These are phyloP conservation scores for Hydrolagus affinis DNA, from an alignment of 2,113 vertebrate species.

Conservation along the genomic window DNA sequence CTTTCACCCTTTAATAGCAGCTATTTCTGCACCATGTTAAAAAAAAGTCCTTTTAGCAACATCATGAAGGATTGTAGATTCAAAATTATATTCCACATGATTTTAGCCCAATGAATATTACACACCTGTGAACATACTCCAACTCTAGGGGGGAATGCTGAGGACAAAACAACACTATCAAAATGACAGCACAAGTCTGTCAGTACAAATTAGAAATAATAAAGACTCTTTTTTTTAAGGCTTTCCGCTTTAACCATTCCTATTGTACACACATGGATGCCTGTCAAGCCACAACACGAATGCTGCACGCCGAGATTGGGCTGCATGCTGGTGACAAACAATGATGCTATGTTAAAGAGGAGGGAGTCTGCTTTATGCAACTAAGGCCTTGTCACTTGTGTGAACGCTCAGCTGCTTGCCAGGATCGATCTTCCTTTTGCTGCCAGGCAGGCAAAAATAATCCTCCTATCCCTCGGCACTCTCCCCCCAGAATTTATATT, in stretches of 20 bases:
- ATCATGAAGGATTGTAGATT: not conserved
- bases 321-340: not conserved
- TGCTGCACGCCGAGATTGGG: not conserved
- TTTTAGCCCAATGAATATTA: not conserved
- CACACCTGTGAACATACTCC: not conserved
- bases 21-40: not conserved
- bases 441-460: not conserved
- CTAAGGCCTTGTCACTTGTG: not conserved
- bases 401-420: slow-evolving; percentile 10
- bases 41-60: not conserved
- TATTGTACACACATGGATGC: slow-evolving; percentile 3
- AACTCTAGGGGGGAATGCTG: not conserved
- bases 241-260: not conserved
- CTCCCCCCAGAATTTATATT: not conserved
- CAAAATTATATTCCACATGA: not conserved
- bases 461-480: not conserved
- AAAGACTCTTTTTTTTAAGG: not conserved
- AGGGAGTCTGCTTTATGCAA: not conserved
- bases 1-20: slow-evolving; percentile 20
- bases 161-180: not conserved
- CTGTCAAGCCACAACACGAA: not conserved
- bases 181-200: not conserved
- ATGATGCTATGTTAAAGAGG: not conserved
- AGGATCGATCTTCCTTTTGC: not conserved
- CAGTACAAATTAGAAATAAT: not conserved